phyloP scores from a whole-genome alignment of 2,113 vertebrate species.

The Mormyrus iriodes region DNA sequence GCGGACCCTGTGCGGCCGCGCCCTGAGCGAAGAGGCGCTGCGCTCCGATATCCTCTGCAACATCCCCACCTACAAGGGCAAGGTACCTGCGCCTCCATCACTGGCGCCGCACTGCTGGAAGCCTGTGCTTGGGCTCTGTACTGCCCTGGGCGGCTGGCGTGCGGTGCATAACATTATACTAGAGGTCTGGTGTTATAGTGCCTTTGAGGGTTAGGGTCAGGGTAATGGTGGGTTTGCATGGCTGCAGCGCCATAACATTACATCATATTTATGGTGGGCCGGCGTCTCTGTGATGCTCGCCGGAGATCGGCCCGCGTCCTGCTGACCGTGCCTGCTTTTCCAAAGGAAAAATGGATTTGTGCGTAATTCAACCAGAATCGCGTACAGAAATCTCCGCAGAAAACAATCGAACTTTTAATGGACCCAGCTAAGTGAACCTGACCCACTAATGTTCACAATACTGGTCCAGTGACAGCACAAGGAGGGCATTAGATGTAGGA shows the following conservation, averaged over 20 bases:
- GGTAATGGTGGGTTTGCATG: not conserved
- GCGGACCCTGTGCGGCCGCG: constrained; percentile 80
- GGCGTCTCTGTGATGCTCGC: not conserved
- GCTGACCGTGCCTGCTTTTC: not conserved
- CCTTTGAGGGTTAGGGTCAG: not conserved
- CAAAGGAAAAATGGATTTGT: not conserved
- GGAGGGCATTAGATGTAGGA: not conserved
- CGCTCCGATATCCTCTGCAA: constrained; percentile 95
- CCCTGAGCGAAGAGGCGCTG: constrained; percentile 81
- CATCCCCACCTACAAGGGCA: constrained; percentile 87
- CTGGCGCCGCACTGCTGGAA: not conserved
- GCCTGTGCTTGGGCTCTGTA: not conserved
- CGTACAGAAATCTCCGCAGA: not conserved
- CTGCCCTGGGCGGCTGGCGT: not conserved
- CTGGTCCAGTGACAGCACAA: not conserved
- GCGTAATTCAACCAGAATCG: not conserved
- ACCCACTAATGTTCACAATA: not conserved
- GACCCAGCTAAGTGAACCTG: not conserved
- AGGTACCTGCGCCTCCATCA: constrained; percentile 60
- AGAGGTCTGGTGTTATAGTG: not conserved
- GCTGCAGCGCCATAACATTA: not conserved
- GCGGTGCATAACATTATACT: not conserved
- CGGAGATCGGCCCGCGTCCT: not conserved
- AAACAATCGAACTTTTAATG: not conserved
- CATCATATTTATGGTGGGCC: not conserved